Evolutionary conservation across 2,888 invertebrate genomes (phyloP).

Genomic region (Caenorhabditis uteleia): DNA sequence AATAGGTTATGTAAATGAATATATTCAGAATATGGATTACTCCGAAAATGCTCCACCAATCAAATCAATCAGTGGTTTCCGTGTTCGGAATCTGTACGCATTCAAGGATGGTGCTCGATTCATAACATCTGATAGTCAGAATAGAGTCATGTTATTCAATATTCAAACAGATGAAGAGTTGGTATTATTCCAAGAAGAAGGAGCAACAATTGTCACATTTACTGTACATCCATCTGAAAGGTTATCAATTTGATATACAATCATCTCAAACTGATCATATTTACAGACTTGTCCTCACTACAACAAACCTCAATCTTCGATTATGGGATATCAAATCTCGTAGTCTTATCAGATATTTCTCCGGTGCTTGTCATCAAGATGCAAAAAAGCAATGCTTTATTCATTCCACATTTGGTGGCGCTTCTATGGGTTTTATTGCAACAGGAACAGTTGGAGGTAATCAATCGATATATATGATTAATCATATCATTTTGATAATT

Average conservation of each 20-base stretch:
- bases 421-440: slow-evolving; percentile 29
- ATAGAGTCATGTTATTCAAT: slow-evolving; percentile 7
- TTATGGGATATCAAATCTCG: slow-evolving; percentile 37
- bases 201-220: slow-evolving; percentile 15
- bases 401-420: slow-evolving; percentile 37
- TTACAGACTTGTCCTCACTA: slow-evolving; percentile 21
- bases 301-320: slow-evolving; percentile 21
- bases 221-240: slow-evolving; percentile 37
- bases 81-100: slow-evolving; percentile 27
- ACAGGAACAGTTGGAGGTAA: slow-evolving; percentile 34
- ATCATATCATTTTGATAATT: not conserved
- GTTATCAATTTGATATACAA: not conserved
- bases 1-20: slow-evolving; percentile 1
- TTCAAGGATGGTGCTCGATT: slow-evolving; percentile 19
- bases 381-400: slow-evolving; percentile 9
- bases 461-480: too few relatives aligned
- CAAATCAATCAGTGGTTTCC: slow-evolving; percentile 24
- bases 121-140: slow-evolving; percentile 29
- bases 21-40: slow-evolving; percentile 5
- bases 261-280: not conserved
- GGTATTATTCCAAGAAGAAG: slow-evolving; percentile 33
- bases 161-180: slow-evolving; percentile 5
- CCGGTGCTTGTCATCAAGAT: slow-evolving; percentile 30
- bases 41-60: not conserved
- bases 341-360: slow-evolving; percentile 30